Evolutionary conservation across 2,888 invertebrate genomes (phyloP).

Genomic region (Trachelus stipa): DNA sequence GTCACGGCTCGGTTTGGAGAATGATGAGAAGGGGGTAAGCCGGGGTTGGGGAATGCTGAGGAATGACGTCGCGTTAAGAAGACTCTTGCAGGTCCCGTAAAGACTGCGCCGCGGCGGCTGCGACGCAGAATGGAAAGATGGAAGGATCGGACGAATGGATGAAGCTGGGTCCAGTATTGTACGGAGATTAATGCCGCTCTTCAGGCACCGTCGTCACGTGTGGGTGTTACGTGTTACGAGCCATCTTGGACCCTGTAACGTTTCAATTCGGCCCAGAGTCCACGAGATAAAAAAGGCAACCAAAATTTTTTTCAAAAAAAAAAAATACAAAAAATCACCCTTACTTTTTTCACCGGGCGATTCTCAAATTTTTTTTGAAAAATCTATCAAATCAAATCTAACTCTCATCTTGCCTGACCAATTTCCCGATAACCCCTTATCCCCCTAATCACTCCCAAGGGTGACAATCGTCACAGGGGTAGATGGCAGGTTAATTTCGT

Average conservation of each 20-base stretch:
- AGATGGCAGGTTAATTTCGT: background rate
- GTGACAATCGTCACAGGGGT: background rate
- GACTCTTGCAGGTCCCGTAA: conserved; percentile 1
- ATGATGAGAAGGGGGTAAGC: conserved; percentile 49
- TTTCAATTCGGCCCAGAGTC: background rate
- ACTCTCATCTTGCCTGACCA: background rate
- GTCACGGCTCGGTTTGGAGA: conserved; percentile 62
- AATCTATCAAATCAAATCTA: background rate
- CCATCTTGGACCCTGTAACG: background rate
- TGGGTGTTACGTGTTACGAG: conserved; percentile 17
- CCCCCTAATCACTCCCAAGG: background rate
- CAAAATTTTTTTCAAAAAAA: background rate
- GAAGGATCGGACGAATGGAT: conserved; percentile 4
- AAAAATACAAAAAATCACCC: too few relatives aligned
- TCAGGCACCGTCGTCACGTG: conserved; percentile 25
- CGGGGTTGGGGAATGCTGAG: conserved; percentile 33
- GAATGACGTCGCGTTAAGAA: conserved; percentile 25
- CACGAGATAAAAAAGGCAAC: background rate
- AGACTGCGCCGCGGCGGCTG: background rate
- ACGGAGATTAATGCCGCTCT: conserved; percentile 49
- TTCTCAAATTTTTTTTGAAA: background rate
- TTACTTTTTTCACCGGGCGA: background rate
- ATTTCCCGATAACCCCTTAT: background rate
- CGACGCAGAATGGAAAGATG: background rate
- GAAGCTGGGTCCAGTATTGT: conserved; percentile 39